Evolutionary conservation across 2,888 invertebrate genomes (phyloP).

Genomic region (Zygaena filipendulae): DNA sequence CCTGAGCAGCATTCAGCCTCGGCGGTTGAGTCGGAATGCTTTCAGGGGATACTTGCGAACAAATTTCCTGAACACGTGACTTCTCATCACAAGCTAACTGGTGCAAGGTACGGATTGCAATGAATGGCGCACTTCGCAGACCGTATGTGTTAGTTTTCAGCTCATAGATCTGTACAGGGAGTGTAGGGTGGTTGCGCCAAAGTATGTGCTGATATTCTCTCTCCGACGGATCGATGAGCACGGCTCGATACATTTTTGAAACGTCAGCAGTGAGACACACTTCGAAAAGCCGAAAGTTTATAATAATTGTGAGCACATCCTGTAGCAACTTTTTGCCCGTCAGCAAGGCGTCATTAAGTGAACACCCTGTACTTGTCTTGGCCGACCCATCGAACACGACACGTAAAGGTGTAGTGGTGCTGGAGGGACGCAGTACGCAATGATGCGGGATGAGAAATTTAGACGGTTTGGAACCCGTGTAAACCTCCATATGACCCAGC

Average conservation of each 20-base stretch:
- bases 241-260: slow-evolving; percentile 8
- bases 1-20: slow-evolving; percentile 7
- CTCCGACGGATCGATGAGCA: slow-evolving; percentile 1
- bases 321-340: slow-evolving; percentile 7
- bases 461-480: background rate
- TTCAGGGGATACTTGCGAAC: too few relatives aligned
- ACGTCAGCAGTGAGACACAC: slow-evolving; percentile 6
- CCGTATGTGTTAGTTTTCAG: slow-evolving; percentile 13
- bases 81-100: too few relatives aligned
- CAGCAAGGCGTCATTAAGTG: slow-evolving; percentile 8
- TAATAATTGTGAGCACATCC: slow-evolving; percentile 5
- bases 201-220: slow-evolving; percentile 7
- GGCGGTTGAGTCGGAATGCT: too few relatives aligned
- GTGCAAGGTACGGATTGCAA: too few relatives aligned
- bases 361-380: slow-evolving; percentile 3
- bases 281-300: slow-evolving; percentile 8
- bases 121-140: slow-evolving; percentile 5
- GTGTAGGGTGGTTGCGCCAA: background rate
- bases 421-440: slow-evolving; percentile 1
- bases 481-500: background rate
- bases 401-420: background rate
- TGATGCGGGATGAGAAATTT: slow-evolving; percentile 1
- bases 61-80: too few relatives aligned
- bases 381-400: slow-evolving; percentile 10
- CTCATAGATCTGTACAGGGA: slow-evolving; percentile 5